These are phyloP conservation scores for Byasa hedistus DNA, from an alignment of 2,888 invertebrate species.

Conservation along the genomic window DNA sequence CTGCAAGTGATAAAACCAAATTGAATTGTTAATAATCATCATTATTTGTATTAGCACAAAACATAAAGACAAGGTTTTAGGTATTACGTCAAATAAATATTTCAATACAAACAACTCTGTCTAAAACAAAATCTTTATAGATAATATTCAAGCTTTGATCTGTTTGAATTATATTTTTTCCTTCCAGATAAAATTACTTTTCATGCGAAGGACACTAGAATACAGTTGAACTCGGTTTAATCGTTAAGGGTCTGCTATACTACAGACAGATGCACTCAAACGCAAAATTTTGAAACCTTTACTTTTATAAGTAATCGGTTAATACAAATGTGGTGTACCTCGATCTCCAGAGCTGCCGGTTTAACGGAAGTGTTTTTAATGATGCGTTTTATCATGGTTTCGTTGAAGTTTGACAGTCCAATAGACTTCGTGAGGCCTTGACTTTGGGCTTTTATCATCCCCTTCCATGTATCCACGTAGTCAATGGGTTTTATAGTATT, in stretches of 20 bases:
- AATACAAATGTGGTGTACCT: conserved; percentile 40
- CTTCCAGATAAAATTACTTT: not conserved
- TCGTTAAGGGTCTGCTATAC: not conserved
- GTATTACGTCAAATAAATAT: not conserved
- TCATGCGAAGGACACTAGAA: too few relatives aligned
- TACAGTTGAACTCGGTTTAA: too few relatives aligned
- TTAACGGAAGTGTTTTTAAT: conserved; percentile 62
- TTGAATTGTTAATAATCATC: too few relatives aligned
- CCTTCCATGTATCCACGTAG: conserved; percentile 27
- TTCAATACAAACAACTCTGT: not conserved
- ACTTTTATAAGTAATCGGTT: not conserved
- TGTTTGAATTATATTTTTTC: not conserved
- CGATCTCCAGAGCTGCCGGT: conserved; percentile 81
- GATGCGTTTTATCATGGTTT: conserved; percentile 83
- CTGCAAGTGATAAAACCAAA: conserved; percentile 44
- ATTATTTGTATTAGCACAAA: too few relatives aligned
- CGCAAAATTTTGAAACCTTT: too few relatives aligned
- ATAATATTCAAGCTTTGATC: not conserved
- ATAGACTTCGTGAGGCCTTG: conserved; percentile 82
- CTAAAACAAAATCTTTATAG: too few relatives aligned
- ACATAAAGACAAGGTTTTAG: too few relatives aligned
- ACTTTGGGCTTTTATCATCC: conserved; percentile 2
- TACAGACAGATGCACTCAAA: too few relatives aligned
- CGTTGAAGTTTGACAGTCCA: conserved; percentile 89
- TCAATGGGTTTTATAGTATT: not conserved